Conservation (phyloP, 2,113 vertebrate genomes). For the Cyphomyrus discorhynchus region DNA sequence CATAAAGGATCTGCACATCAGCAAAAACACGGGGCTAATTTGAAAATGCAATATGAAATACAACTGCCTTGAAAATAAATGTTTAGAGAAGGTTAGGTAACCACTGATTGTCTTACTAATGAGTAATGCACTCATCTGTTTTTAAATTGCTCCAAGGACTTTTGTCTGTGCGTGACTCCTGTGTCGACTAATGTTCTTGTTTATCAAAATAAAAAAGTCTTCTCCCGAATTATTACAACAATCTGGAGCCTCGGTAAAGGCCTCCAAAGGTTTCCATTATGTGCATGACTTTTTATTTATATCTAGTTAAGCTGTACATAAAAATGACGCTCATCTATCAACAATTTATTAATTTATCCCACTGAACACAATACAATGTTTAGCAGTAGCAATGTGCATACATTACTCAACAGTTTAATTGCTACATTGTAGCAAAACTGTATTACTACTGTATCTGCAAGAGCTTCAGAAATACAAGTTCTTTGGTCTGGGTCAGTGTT, state of each 20-base stretch:
- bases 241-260: not conserved
- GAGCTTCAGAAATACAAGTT: not conserved
- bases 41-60: not conserved
- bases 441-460: not conserved
- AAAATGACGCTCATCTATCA: not conserved
- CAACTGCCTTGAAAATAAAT: not conserved
- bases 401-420: not conserved
- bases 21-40: not conserved
- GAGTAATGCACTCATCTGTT: not conserved
- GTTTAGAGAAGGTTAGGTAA: not conserved
- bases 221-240: not conserved
- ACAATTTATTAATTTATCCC: not conserved
- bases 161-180: not conserved
- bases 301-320: not conserved
- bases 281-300: not conserved
- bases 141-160: not conserved
- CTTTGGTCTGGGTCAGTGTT: not conserved
- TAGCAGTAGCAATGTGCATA: not conserved
- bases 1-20: slow-evolving; percentile 69
- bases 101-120: not conserved
- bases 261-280: not conserved
- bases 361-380: not conserved
- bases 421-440: not conserved
- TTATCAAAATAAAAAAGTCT: not conserved
- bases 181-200: not conserved